Conservation (phyloP, 30 jellyfish, hydroid and myxozoan species). For the Cassiopea xamachana region DNA sequence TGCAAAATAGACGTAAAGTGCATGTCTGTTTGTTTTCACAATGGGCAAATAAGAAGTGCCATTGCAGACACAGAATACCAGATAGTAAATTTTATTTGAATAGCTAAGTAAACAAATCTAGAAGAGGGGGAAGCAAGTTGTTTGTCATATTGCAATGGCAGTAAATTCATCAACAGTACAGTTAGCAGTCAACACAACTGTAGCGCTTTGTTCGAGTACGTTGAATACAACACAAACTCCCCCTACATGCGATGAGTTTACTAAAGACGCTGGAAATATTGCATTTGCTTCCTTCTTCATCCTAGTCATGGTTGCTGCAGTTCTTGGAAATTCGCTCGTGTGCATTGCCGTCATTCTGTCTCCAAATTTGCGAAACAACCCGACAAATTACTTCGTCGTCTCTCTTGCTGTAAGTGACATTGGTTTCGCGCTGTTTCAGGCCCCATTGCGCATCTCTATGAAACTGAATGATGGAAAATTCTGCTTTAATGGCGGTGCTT, state of each 20-base stretch:
- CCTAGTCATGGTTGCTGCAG: constrained; percentile 33
- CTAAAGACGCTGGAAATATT: constrained; percentile 6
- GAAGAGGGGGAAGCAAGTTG: background rate
- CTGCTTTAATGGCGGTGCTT: constrained; percentile 27
- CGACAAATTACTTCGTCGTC: constrained; percentile 63
- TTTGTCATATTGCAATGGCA: background rate
- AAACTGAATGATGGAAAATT: constrained; percentile 26
- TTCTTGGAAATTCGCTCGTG: constrained; percentile 62
- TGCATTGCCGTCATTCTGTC: constrained; percentile 57
- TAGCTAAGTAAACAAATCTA: background rate
- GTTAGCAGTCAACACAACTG: background rate
- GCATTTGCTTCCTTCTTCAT: constrained; percentile 23
- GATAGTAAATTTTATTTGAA: background rate
- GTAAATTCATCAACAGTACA: background rate
- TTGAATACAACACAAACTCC: background rate
- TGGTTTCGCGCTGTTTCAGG: constrained; percentile 41
- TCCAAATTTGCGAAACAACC: constrained; percentile 42
- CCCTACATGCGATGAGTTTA: constrained; percentile 8
- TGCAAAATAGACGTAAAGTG: no score
- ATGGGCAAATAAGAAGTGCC: no score
- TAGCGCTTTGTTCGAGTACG: background rate
- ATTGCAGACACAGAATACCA: no score
- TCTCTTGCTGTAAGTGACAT: constrained; percentile 77
- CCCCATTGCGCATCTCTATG: constrained; percentile 43
- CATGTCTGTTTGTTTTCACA: no score